phyloP scores from a whole-genome alignment of 2,113 vertebrate genomes.

The Rhinolophus ferrumequinum region DNA sequence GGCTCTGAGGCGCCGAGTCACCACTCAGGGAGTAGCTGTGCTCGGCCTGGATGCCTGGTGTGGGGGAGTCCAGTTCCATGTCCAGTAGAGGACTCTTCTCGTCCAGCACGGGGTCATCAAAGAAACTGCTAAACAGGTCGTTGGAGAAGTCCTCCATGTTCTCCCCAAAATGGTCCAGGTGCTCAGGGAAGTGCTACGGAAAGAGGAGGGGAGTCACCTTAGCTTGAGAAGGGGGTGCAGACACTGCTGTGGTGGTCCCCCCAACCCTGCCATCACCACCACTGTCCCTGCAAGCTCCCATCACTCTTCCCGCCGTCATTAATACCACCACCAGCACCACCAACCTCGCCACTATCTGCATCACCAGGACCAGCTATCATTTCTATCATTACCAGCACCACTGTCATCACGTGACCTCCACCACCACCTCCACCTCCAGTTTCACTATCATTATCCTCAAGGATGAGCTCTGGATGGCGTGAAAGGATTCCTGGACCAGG shows the following conservation, averaged over 20 bases:
- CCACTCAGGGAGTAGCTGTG: conserved; percentile 99
- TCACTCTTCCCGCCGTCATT: neutral
- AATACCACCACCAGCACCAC: neutral
- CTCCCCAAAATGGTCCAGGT: conserved; percentile 95
- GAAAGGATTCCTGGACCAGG: neutral
- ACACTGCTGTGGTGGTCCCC: neutral
- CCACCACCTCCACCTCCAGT: neutral
- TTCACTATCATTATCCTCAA: neutral
- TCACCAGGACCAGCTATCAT: neutral
- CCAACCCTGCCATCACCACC: neutral
- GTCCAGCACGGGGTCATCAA: conserved; percentile 95
- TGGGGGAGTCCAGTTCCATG: conserved; percentile 95
- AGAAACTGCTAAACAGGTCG: conserved; percentile 98
- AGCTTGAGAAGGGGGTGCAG: neutral
- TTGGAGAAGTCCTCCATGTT: conserved; percentile 99
- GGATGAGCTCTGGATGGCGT: neutral
- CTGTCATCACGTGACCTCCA: neutral
- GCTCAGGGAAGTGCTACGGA: conserved; percentile 88
- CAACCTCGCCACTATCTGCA: neutral
- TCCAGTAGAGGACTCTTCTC: conserved; percentile 95
- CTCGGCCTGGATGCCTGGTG: conserved; percentile 96
- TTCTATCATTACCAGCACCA: neutral
- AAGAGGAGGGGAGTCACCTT: neutral
- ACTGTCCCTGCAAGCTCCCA: neutral
- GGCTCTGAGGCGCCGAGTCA: conserved; percentile 98